Conservation (phyloP, 2,797 vertebrate genomes). For the Pelobates cultripes region DNA sequence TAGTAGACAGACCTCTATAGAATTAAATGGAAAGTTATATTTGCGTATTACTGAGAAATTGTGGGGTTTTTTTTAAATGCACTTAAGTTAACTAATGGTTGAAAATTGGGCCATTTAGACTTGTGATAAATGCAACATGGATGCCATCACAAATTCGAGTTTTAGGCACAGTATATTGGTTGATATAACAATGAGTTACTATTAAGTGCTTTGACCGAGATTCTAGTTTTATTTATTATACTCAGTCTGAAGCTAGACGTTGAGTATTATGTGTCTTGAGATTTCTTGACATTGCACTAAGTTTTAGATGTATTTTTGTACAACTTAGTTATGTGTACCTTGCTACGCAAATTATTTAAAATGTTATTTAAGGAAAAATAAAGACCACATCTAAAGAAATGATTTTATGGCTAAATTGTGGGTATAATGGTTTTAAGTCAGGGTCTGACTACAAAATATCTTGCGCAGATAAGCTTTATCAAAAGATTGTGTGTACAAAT, state of each 20-base stretch:
- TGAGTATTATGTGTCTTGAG: slow-evolving; percentile 50
- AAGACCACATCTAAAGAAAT: slow-evolving; percentile 15
- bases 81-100: neutral
- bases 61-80: neutral
- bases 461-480: slow-evolving; percentile 11
- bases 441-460: neutral
- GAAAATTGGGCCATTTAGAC: too few species aligned
- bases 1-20: neutral
- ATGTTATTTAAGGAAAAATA: slow-evolving; percentile 20
- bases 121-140: too few species aligned
- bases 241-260: slow-evolving; percentile 47
- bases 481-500: neutral
- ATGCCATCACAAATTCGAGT: too few species aligned
- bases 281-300: slow-evolving; percentile 51
- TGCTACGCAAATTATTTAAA: slow-evolving; percentile 30
- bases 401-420: neutral
- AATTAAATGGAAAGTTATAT: neutral
- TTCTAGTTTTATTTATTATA: slow-evolving; percentile 47
- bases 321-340: slow-evolving; percentile 25
- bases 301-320: slow-evolving; percentile 46
- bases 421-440: neutral
- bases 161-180: neutral
- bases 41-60: neutral
- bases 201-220: slow-evolving; percentile 40
- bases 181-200: slow-evolving; percentile 12